phyloP scores from a whole-genome alignment of 2,888 invertebrate genomes.

The Caenorhabditis sulstoni region DNA sequence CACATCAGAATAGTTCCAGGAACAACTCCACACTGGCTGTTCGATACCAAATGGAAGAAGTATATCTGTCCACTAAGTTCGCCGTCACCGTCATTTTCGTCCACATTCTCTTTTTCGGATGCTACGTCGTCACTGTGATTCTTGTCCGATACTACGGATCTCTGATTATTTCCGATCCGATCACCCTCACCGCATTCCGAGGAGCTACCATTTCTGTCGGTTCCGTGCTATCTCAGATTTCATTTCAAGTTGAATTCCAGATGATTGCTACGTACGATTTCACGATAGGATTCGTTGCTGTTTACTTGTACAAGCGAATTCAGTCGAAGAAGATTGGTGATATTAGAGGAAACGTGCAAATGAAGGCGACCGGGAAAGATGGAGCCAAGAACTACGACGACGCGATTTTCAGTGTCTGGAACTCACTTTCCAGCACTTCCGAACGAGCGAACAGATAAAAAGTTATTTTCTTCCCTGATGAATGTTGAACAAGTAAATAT shows the following conservation, averaged over 20 bases:
- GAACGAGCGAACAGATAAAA: neutral
- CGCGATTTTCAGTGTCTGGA: conserved; percentile 29
- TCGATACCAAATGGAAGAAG: conserved; percentile 38
- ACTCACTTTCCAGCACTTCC: conserved; percentile 9
- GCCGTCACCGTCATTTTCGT: conserved; percentile 24
- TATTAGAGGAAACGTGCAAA: conserved; percentile 3
- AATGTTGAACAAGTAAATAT: no score
- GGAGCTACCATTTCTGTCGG: neutral
- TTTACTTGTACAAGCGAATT: conserved; percentile 6
- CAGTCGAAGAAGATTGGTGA: conserved; percentile 5
- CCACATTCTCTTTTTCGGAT: conserved; percentile 29
- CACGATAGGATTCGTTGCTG: conserved; percentile 19
- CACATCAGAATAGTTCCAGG: neutral
- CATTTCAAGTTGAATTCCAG: neutral
- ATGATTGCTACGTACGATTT: conserved; percentile 11
- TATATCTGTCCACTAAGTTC: conserved; percentile 32
- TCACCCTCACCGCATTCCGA: neutral
- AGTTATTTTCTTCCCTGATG: neutral
- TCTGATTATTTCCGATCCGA: neutral
- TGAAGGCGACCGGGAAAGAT: conserved; percentile 28
- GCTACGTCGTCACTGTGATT: conserved; percentile 14
- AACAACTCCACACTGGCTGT: conserved; percentile 21
- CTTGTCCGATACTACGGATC: neutral
- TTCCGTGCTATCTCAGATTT: neutral
- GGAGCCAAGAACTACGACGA: conserved; percentile 38